Conservation (phyloP, 2,797 vertebrate genomes). For the Pyrocephalus nanus region DNA sequence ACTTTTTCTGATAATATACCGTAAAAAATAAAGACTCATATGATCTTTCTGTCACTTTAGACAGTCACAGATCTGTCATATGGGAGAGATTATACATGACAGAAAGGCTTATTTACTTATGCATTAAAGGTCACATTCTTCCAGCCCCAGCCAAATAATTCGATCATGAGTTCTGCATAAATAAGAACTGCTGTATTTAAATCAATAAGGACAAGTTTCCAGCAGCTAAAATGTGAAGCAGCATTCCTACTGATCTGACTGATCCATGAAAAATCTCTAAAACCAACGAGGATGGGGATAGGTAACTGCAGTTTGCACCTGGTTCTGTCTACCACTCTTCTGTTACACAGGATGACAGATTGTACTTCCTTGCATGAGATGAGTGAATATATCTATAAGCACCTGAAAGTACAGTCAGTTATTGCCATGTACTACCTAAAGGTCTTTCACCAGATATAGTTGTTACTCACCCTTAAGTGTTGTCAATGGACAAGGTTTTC, state of each 20-base stretch:
- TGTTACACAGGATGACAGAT: neutral
- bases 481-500: slow-evolving; percentile 68
- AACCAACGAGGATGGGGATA: neutral
- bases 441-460: neutral
- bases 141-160: neutral
- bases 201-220: neutral
- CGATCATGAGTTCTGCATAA: neutral
- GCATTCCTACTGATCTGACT: neutral
- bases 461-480: slow-evolving; percentile 59
- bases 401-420: neutral
- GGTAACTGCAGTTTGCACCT: neutral
- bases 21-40: neutral
- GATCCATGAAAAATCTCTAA: neutral
- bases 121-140: slow-evolving; percentile 32
- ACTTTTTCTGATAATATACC: neutral
- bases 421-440: neutral
- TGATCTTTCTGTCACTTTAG: neutral
- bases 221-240: neutral
- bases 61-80: neutral
- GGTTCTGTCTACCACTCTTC: neutral
- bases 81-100: neutral
- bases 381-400: neutral
- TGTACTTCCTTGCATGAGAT: neutral
- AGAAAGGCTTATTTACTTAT: slow-evolving; percentile 23
- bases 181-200: neutral